phyloP scores from a whole-genome alignment of 2,113 vertebrate species.

The Saccopteryx bilineata region DNA sequence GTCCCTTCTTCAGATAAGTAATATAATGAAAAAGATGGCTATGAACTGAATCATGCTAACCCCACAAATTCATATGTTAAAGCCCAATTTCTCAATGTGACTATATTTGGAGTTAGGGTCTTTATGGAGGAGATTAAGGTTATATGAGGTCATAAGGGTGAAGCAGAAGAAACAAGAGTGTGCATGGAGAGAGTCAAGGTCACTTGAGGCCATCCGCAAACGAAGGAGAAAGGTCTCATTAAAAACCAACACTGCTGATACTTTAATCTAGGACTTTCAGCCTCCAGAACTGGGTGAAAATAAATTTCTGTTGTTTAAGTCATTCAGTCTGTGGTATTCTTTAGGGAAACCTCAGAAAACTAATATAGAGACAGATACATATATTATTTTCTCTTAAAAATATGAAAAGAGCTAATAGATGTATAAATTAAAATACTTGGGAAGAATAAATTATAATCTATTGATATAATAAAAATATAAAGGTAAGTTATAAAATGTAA shows the following conservation, averaged over 20 bases:
- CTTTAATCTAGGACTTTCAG: background rate
- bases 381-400: background rate
- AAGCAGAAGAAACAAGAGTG: background rate
- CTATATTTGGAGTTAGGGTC: background rate
- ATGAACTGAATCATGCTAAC: background rate
- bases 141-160: background rate
- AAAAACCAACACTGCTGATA: background rate
- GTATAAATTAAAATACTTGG: background rate
- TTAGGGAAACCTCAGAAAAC: background rate
- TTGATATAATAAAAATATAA: slow-evolving; percentile 8
- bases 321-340: background rate
- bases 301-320: background rate
- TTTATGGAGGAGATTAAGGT: background rate
- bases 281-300: background rate
- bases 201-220: background rate
- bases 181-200: background rate
- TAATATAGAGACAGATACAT: background rate
- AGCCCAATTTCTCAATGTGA: background rate
- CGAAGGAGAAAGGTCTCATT: background rate
- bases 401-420: background rate
- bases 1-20: background rate
- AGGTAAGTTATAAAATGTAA: background rate
- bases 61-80: background rate
- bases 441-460: background rate
- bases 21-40: background rate